phyloP scores from a whole-genome alignment of 1,140 invertebrate genomes.

The Idris sp. region DNA sequence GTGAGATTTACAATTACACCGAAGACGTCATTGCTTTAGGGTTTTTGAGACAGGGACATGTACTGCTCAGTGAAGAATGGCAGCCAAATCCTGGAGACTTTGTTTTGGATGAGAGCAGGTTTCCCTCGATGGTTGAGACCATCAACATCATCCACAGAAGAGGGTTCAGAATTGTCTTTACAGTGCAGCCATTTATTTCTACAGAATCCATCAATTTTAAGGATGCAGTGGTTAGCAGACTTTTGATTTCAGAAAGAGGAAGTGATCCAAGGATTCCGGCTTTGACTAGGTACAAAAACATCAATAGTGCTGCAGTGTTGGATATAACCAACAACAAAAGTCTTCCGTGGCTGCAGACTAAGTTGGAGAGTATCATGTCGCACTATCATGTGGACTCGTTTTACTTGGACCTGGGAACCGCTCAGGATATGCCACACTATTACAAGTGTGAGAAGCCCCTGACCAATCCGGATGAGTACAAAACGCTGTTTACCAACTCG shows the following conservation, averaged over 20 bases:
- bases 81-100: conserved; percentile 89
- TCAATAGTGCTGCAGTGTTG: conserved; percentile 87
- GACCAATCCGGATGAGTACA: conserved; percentile 89
- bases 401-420: conserved; percentile 93
- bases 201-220: conserved; percentile 89
- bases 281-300: conserved; percentile 86
- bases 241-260: conserved; percentile 85
- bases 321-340: conserved; percentile 91
- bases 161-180: conserved; percentile 90
- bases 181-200: conserved; percentile 91
- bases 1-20: conserved; percentile 87
- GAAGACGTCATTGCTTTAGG: conserved; percentile 87
- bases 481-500: conserved; percentile 84
- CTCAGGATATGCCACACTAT: conserved; percentile 91
- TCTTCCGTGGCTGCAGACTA: conserved; percentile 87
- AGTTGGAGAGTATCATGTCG: conserved; percentile 84
- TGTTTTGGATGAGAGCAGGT: conserved; percentile 83
- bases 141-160: conserved; percentile 89
- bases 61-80: conserved; percentile 91
- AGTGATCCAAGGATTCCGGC: conserved; percentile 86
- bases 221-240: conserved; percentile 84
- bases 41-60: conserved; percentile 87
- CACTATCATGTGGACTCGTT: conserved; percentile 92
- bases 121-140: conserved; percentile 86
- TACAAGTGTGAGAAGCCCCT: conserved; percentile 86